Conservation (phyloP, 2,888 invertebrate genomes). For the Erebia palarica region DNA sequence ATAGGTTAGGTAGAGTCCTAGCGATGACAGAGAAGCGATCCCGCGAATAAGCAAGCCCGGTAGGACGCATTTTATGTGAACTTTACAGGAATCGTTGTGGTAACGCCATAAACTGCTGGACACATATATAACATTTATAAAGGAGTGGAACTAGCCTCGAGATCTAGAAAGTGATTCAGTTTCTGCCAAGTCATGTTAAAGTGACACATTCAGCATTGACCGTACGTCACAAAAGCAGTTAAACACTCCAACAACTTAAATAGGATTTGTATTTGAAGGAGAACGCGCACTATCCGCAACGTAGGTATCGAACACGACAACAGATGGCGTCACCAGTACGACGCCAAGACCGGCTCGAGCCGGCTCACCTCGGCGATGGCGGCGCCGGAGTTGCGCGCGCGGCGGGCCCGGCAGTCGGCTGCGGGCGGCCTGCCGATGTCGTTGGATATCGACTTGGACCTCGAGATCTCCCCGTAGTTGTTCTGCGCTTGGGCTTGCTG, state of each 20-base stretch:
- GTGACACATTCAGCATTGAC: neutral
- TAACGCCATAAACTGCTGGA: neutral
- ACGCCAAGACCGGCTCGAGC: too few relatives aligned
- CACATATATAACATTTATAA: too few relatives aligned
- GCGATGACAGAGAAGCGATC: conserved; percentile 10
- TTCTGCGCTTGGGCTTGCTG: conserved; percentile 61
- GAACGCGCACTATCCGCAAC: neutral
- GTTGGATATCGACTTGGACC: conserved; percentile 82
- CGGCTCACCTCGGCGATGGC: conserved; percentile 68
- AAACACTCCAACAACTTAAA: neutral
- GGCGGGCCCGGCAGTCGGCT: conserved; percentile 62
- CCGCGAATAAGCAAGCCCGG: conserved; percentile 35
- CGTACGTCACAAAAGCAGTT: neutral
- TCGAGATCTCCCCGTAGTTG: conserved; percentile 65
- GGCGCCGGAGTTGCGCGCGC: conserved; percentile 65
- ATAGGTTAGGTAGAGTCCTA: neutral
- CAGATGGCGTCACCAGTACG: conserved; percentile 17
- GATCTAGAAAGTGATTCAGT: neutral
- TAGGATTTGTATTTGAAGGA: neutral
- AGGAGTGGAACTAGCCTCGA: neutral
- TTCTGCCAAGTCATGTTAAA: neutral
- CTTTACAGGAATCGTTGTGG: conserved; percentile 7
- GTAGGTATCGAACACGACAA: neutral
- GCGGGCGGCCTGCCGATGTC: conserved; percentile 81
- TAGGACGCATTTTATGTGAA: conserved; percentile 31